Base-by-base conservation (phyloP, 2,797 vertebrate genomes). In the Acridotheres tristis region DNA sequence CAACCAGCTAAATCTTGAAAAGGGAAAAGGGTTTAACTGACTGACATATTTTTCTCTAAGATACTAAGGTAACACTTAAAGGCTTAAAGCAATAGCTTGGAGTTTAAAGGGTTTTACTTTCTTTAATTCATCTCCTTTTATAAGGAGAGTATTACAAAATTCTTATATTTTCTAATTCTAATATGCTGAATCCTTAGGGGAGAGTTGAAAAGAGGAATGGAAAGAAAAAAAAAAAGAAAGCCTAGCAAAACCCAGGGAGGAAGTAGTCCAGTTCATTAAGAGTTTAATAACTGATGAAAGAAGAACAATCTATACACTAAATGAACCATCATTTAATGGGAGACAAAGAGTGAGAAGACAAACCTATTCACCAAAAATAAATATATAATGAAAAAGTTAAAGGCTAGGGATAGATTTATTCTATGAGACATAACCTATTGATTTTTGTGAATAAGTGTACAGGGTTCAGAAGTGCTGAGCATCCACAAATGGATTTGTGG, bases 161-260 rank as follows among this genome's bases (percentile, higher is more conserved):
- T 69, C 26, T 80, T 77, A 84, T 61, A 3, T 84, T 84, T 94
- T 79, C 29, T 75, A 66, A 68, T 82, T 89, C 68, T 84, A 53
- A 68, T 17, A 48, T 25, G 29, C 1, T 55, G 66, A 91, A 47
- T 72, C 13, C 29, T 30, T 50, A 16, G 27, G 29, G 22, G 5
- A 68, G 22, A 15, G 16, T 20, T 58, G 20, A 80, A 82, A 63
- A 72, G 45, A 85, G 59, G 17, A 34, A 72, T 7, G 14, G 62
- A 48, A 45, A 20, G 1, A 0, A 5, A 7, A 43, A 40, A 40
- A 53, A 36, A 57, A n/a, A 38, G 1, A 27, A 76, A 78, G 4
- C 9, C 36, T 58, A 66, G 38, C 11, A 85, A 88, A 86, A 55
- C 29, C 7, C 26, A 66, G 7, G 4, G 9, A 25, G 16, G 16